Evolutionary conservation across 1,140 invertebrate genomes (phyloP), one percentile per base, ranked within the genome.

Genomic region (Drosophila pseudoananassae): DNA sequence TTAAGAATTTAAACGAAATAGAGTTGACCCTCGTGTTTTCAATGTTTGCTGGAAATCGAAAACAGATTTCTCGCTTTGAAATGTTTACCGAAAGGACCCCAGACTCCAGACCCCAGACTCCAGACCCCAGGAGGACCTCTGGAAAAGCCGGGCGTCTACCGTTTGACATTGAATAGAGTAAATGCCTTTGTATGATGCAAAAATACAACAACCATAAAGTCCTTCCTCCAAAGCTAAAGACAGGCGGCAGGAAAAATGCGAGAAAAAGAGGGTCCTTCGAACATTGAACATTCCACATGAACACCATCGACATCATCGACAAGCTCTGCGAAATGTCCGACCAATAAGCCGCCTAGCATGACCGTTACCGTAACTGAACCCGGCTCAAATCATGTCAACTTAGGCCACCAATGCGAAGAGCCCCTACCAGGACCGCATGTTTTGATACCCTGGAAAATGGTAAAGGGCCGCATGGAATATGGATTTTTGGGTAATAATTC

Each of bases 271-370:
- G 8, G 20, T 38, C 10, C n/a, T 50, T 33, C 12, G 59, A 43
- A 65, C 46, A 51, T 25, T 15, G 15, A 15, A 52, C 59, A 64
- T 66, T 66, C 63, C 63, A 27, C 63, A 64, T 14, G 33, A 65
- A 64, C 59, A 51, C 46, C 63, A 45, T 64, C 59, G 45, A 64
- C 58, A 50, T 50, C 63, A 43, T 43, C 45, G 59, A 66, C 63
- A 64, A 51, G 17, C 63, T 29, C 6, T 53, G 51, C 15, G 25
- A 70, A 69, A 57, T 70, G 71, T 57, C 40, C 38, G 65, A 66
- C 49, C 72, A 76, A 72, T 73, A 81, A 76, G 78, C 77, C 52
- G 55, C 54, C 76, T 55, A 70, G 61, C 58, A 29, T 60, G 61
- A 43, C 23, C 40, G 4, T 20, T 49, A 27, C 23, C 54, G 15